These are phyloP conservation scores for Drosophila mayaguana DNA, from an alignment of 2,888 invertebrate genomes.

Conservation along the genomic window DNA sequence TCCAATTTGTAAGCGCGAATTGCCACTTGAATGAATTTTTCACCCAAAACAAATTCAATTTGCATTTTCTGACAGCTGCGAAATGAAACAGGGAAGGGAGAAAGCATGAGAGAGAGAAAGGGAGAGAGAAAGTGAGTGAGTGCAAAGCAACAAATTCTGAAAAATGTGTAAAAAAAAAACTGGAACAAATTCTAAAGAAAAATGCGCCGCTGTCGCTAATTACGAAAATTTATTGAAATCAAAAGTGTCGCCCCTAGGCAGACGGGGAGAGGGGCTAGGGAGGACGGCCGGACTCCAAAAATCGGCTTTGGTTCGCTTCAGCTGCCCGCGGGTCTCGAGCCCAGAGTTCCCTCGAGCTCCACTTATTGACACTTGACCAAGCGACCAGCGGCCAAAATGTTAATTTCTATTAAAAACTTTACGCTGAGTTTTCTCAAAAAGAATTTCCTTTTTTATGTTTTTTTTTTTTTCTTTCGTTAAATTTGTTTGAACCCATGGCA, in stretches of 20 bases:
- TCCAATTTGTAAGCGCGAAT: conserved; percentile 45
- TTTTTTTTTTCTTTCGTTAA: conserved; percentile 42
- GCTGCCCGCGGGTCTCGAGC: conserved; percentile 34
- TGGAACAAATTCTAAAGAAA: conserved; percentile 54
- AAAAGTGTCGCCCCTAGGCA: conserved; percentile 64
- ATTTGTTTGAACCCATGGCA: conserved; percentile 64
- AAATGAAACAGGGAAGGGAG: conserved; percentile 15
- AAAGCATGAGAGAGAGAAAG: not conserved
- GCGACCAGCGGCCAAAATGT: conserved; percentile 72
- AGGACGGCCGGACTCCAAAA: conserved; percentile 1
- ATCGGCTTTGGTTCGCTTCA: conserved; percentile 52
- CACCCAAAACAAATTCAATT: conserved; percentile 64
- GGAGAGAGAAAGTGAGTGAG: conserved; percentile 1
- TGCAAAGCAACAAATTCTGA: conserved; percentile 22
- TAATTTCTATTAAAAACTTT: conserved; percentile 78
- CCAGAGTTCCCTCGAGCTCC: conserved; percentile 18
- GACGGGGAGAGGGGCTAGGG: not conserved
- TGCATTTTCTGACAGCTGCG: conserved; percentile 63
- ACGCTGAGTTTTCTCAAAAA: conserved; percentile 61
- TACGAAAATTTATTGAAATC: conserved; percentile 78
- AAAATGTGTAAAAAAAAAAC: conserved; percentile 10
- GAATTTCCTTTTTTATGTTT: conserved; percentile 33
- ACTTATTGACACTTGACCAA: conserved; percentile 78
- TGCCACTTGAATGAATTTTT: conserved; percentile 66
- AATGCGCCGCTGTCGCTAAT: conserved; percentile 71